Evolutionary conservation across 35 echinoderm and acorn worm genomes (phyloP).

Genomic region (Chiridota heheva): DNA sequence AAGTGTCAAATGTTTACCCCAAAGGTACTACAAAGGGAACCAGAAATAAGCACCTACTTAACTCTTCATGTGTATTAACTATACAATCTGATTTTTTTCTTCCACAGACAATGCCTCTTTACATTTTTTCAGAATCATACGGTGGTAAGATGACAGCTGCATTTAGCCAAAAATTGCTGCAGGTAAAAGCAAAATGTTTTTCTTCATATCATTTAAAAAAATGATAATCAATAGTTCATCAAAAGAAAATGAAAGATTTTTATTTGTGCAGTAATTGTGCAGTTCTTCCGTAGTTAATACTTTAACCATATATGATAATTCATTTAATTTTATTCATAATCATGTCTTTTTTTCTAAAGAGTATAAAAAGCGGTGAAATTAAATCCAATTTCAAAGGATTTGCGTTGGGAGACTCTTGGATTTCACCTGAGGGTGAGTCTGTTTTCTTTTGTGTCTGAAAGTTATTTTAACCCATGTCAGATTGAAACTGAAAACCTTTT

Average conservation of each 20-base stretch:
- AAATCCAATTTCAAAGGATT: conserved; percentile 75
- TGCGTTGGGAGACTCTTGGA: conserved; percentile 98
- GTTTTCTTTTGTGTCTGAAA: background rate
- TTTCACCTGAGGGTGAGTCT: conserved; percentile 88
- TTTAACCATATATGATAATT: no score
- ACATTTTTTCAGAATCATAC: conserved; percentile 96
- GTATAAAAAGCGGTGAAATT: conserved; percentile 61
- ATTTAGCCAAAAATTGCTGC: conserved; percentile 68
- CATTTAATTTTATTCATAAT: background rate
- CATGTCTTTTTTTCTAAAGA: conserved; percentile 35
- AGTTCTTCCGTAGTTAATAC: no score
- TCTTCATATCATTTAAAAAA: no score
- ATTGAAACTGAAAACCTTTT: no score
- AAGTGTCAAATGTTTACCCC: no score
- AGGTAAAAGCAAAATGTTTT: conserved; percentile 56
- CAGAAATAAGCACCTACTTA: no score
- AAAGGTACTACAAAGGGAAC: no score
- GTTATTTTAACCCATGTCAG: background rate
- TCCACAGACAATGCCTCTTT: conserved; percentile 70
- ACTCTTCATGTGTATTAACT: no score
- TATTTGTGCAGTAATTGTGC: no score
- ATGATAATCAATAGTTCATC: no score
- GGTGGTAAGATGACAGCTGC: conserved; percentile 98
- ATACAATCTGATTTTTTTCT: no score
- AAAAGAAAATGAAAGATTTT: no score